Conservation (phyloP, 1,140 invertebrate species). For the Zaprionus tsacasi region DNA sequence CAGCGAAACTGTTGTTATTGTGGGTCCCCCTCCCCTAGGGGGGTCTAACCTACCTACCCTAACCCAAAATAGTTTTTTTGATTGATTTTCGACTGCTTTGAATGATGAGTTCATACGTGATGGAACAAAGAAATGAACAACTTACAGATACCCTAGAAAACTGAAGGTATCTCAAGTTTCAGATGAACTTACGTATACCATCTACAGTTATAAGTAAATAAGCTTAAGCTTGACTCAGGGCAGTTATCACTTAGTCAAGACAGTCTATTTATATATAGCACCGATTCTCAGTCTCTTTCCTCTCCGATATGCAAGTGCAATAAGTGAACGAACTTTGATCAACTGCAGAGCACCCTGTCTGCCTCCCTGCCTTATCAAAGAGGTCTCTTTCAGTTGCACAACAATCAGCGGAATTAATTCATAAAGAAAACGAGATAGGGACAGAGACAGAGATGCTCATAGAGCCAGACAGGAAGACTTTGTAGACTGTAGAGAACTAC, state of each 20-base stretch:
- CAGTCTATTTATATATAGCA: not conserved
- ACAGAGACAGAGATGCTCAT: not conserved
- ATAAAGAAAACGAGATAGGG: conserved; percentile 4
- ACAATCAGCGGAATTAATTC: conserved; percentile 34
- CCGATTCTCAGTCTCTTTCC: not conserved
- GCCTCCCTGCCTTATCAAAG: conserved; percentile 23
- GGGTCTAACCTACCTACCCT: conserved; percentile 2
- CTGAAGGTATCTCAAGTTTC: not conserved
- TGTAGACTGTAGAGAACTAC: not conserved
- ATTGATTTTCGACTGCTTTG: conserved; percentile 52
- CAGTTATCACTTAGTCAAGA: not conserved
- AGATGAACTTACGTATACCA: not conserved
- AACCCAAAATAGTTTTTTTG: conserved; percentile 34
- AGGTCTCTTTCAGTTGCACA: conserved; percentile 28
- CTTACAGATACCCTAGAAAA: not conserved
- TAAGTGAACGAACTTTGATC: conserved; percentile 43
- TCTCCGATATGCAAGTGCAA: conserved; percentile 22
- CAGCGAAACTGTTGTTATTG: conserved; percentile 35
- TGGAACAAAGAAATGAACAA: not conserved
- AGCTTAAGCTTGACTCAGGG: not conserved
- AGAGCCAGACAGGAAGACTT: not conserved
- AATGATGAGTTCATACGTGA: conserved; percentile 49
- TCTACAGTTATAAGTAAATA: not conserved
- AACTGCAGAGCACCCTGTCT: not conserved
- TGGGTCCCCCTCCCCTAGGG: not conserved